Base-by-base conservation (phyloP, 2,888 invertebrate species). In the Ochropleura plecta region DNA sequence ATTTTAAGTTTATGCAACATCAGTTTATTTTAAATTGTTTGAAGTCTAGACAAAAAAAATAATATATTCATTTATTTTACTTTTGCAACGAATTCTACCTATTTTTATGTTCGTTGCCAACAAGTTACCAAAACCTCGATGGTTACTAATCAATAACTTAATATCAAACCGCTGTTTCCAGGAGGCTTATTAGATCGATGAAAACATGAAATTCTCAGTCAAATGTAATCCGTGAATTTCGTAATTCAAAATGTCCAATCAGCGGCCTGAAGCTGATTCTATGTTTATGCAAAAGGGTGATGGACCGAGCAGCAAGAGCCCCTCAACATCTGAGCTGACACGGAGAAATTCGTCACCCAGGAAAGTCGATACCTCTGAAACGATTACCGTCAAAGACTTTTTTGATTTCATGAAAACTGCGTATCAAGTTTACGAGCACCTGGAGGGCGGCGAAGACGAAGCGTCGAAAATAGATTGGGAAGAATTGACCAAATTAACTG, bases 371-470 rank as follows among this genome's bases (percentile, higher is more conserved):
- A 90, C 93, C 73, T 95, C 97, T 0, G 97, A 98, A 92, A 96
- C 98, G 49, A 97, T 98, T 67, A 97, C 98, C 0, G 97, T 98
- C 10, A 97, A 97, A 91, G 97, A 97, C 87, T 98, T 98, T 89
- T 97, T 98, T 86, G 97, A 98, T 89, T 98, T 98, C 89, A 97
- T 98, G 95, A 97, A 97, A 91, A 97, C 97, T 10, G 98, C 98
- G 0, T 98, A 98, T 92, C 97, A 98, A 94, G 97, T 98, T 16
- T 96, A 96, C 76, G 96, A 96, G 85, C 94, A 96, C 85, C 89
- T 95, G 78, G 95, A 94, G 92, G 95, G 92, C 9, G 93, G 93
- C 49, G 94, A 96, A 88, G 92, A 97, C 83, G 95, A 95, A 53
- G 92, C 92, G 5, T 84, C 92, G 0, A 96, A 95, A 84, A 95